Evolutionary conservation across 1,140 invertebrate genomes (phyloP), one percentile per base, ranked within the genome.

Genomic region (Drosophila obscura): DNA sequence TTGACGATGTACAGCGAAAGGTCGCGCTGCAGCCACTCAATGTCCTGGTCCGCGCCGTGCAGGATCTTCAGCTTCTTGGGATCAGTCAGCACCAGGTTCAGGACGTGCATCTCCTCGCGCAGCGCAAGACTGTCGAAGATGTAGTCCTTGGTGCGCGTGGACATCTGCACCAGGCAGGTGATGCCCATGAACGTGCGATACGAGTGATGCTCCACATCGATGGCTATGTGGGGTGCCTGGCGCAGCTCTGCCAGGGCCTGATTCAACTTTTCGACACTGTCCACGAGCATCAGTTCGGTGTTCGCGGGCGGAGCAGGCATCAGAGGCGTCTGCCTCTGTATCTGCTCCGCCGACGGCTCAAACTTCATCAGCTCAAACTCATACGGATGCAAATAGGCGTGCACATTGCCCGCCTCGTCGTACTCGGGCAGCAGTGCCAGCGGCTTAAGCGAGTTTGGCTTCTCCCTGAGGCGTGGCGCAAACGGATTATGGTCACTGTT

Each of bases 91-190:
- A 98, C 94, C 84, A 97, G 95, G 92, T 99, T 99, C 0, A 99
- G 92, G 39, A 95, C 83, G 65, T 96, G 94, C 46, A 99, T 93
- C 43, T 99, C 95, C 43, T 96, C 95, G 50, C 98, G 93, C 7
- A 99, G 92, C 1, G 93, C 92, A 5, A 99, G 91, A 0, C 97
- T 95, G 91, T 99, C 99, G 26, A 99, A 94, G 7, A 99, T 93
- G 90, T 97, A 99, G 93, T 99, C 99, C 15, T 94, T 95, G 22
- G 94, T 93, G 39, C 93, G 80, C 0, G 98, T 98, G 1, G 98
- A 98, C 78, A 99, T 97, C 93, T 99, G 99, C 92, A 99, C 95
- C 0, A 99, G 92, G 92, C 98, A 99, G 0, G 97, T 98, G 44
- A 96, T 96, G 9, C 95, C 98, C 94, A 94, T 95, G 84, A 95